phyloP scores from a whole-genome alignment of 2,888 invertebrate species.

The Synanthedon formicaeformis region DNA sequence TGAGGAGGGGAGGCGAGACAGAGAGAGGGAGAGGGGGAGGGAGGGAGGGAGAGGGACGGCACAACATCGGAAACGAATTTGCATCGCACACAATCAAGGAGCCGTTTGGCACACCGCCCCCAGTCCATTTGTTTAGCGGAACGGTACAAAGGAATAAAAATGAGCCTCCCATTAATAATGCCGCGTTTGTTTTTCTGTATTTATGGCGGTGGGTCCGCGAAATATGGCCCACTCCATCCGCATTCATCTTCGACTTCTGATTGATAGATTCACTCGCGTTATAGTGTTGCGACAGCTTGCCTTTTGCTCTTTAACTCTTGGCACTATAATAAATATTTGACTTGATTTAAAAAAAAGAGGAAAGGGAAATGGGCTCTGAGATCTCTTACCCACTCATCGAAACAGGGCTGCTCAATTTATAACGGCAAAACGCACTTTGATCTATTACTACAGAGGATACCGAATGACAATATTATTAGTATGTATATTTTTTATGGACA shows the following conservation, averaged over 20 bases:
- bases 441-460: no score
- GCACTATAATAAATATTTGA: no score
- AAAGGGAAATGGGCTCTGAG: no score
- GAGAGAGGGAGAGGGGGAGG: neutral
- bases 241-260: neutral
- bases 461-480: no score
- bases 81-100: slow-evolving; percentile 8
- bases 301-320: no score
- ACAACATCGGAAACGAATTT: slow-evolving; percentile 9
- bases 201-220: neutral
- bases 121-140: slow-evolving; percentile 1
- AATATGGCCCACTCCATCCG: neutral
- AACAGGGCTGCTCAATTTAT: no score
- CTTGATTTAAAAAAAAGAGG: no score
- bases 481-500: no score
- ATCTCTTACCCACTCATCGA: no score
- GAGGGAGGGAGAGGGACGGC: neutral
- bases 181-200: slow-evolving; percentile 1
- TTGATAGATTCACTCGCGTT: no score
- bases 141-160: slow-evolving; percentile 8
- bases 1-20: neutral
- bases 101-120: slow-evolving; percentile 3
- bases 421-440: no score
- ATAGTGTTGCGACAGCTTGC: no score
- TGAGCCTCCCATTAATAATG: slow-evolving; percentile 7